Conservation (phyloP, 1,140 invertebrate species). For the Xylocopa sonorina region DNA sequence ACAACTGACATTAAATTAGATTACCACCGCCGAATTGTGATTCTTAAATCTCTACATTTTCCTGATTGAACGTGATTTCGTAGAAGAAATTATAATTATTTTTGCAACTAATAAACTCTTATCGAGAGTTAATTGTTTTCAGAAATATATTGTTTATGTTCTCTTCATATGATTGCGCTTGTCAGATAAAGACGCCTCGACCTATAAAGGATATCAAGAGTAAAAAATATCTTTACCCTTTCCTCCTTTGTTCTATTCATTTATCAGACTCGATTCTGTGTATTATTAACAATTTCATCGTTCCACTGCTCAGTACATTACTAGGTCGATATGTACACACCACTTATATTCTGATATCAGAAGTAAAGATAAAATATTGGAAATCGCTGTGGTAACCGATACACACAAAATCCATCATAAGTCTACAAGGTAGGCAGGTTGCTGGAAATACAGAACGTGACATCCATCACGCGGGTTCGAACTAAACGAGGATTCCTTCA, state of each 20-base stretch:
- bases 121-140: slow-evolving; percentile 6
- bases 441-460: not conserved
- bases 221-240: not conserved
- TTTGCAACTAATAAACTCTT: slow-evolving; percentile 16
- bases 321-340: not conserved
- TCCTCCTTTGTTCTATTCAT: not conserved
- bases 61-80: not conserved
- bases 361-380: slow-evolving; percentile 9
- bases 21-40: slow-evolving; percentile 32
- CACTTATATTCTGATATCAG: not conserved
- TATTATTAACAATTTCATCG: not conserved
- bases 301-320: not conserved
- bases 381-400: not conserved
- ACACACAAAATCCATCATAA: not conserved
- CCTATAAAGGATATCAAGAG: not conserved
- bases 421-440: not conserved
- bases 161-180: not conserved
- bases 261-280: not conserved
- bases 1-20: slow-evolving; percentile 19
- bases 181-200: not conserved
- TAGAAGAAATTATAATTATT: not conserved
- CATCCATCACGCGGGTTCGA: not conserved
- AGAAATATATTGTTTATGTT: slow-evolving; percentile 9
- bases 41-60: not conserved
- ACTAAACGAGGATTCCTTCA: not conserved